Percentiles rank a stretch among this genome's conserved stretches.
Evolutionary conservation across 2,113 vertebrate species (phyloP).

Genomic region (Notothenia rossii): DNA sequence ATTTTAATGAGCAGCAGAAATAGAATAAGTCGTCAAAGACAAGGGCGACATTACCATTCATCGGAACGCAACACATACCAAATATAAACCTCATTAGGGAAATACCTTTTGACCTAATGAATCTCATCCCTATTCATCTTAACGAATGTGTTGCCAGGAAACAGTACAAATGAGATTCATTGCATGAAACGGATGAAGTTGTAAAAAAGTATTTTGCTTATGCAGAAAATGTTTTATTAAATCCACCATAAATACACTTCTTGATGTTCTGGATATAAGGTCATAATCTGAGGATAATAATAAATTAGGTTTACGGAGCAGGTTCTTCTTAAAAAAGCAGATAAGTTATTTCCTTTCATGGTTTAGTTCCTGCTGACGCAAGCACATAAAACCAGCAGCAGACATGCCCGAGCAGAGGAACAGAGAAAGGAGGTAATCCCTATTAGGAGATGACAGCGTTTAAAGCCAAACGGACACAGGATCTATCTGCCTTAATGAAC

Average conservation of each 20-base stretch:
- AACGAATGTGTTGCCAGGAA: constrained; percentile 47
- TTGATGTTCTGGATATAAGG: neutral
- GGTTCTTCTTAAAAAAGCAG: neutral
- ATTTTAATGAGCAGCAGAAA: constrained; percentile 68
- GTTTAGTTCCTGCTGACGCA: constrained; percentile 40
- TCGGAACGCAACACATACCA: neutral
- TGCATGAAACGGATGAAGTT: constrained; percentile 7
- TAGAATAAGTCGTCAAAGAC: constrained; percentile 39
- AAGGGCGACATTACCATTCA: neutral
- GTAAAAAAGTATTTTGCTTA: neutral
- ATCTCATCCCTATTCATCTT: constrained; percentile 34
- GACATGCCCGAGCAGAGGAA: neutral
- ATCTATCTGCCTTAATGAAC: constrained; percentile 56
- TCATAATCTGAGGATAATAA: neutral
- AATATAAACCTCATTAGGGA: constrained; percentile 56
- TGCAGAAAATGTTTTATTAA: neutral
- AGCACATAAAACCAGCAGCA: neutral
- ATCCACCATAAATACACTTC: neutral
- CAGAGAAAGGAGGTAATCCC: constrained; percentile 29
- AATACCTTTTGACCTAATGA: constrained; percentile 48
- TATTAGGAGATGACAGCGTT: constrained; percentile 44
- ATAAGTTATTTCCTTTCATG: neutral
- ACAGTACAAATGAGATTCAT: constrained; percentile 8
- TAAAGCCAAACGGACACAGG: constrained; percentile 30
- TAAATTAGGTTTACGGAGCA: neutral